Conservation (phyloP, 2,113 vertebrate species). For the Ardeotis arabs region DNA sequence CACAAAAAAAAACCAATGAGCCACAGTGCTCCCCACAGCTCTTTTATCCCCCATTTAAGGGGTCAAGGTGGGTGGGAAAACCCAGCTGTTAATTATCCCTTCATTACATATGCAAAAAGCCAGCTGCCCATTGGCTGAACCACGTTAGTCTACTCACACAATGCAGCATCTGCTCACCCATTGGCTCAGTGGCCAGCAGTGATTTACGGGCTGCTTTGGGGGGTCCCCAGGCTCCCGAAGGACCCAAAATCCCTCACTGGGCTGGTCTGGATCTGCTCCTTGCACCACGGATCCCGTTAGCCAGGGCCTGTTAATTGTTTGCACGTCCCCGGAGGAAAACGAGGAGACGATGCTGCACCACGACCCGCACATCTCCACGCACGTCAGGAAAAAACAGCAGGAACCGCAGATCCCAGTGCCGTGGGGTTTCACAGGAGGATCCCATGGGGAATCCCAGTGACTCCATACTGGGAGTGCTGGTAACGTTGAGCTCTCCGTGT, state of each 20-base stretch:
- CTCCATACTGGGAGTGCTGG: background rate
- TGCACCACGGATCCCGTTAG: accelerated
- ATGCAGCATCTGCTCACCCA: accelerated
- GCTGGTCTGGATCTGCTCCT: background rate
- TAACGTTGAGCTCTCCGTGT: background rate
- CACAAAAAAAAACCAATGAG: background rate
- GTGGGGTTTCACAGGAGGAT: accelerated
- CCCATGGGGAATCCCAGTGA: accelerated
- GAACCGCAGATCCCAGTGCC: background rate
- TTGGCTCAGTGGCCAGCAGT: background rate
- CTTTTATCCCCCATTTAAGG: background rate
- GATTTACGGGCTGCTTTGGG: background rate
- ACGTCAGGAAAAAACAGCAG: accelerated
- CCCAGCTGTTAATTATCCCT: background rate
- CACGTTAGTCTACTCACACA: accelerated
- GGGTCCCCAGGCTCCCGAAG: too few species aligned
- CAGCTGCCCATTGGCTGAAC: background rate
- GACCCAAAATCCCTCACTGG: too few species aligned
- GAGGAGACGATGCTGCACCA: background rate
- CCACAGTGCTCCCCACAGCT: too few species aligned
- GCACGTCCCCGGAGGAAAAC: accelerated
- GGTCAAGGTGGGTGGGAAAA: background rate
- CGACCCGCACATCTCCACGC: accelerated
- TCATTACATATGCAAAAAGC: background rate
- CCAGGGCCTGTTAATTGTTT: background rate